Evolutionary conservation across 2,113 vertebrate genomes (phyloP).

Genomic region (Caranx ignobilis): DNA sequence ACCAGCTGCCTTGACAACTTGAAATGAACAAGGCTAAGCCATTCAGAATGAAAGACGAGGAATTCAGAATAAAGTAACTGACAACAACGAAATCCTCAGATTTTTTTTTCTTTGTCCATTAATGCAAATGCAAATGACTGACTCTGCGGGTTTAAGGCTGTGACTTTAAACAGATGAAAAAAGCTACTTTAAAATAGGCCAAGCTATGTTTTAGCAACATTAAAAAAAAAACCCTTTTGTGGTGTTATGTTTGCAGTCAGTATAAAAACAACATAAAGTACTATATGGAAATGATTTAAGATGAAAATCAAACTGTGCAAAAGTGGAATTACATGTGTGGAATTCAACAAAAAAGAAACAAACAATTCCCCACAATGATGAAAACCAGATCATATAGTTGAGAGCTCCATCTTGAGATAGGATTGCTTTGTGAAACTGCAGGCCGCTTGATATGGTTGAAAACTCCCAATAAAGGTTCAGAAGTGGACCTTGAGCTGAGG

Average conservation of each 20-base stretch:
- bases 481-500: neutral
- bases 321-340: no score
- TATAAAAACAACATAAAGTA: no score
- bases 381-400: neutral
- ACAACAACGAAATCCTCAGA: constrained; percentile 22
- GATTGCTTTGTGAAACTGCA: neutral
- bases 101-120: constrained; percentile 28
- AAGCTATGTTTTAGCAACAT: neutral
- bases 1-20: constrained; percentile 64
- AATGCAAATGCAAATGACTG: constrained; percentile 20
- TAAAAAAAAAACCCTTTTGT: neutral
- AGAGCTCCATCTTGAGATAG: neutral
- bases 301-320: neutral
- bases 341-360: no score
- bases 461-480: neutral
- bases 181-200: neutral
- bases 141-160: neutral
- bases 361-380: no score
- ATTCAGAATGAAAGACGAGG: constrained; percentile 56
- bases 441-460: neutral
- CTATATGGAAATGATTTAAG: neutral
- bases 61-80: constrained; percentile 52
- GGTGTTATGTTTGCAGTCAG: no score
- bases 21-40: constrained; percentile 65
- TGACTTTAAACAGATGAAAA: constrained; percentile 12